These are phyloP conservation scores for Knipowitschia caucasica DNA, from an alignment of 2,797 vertebrate species.

Conservation along the genomic window DNA sequence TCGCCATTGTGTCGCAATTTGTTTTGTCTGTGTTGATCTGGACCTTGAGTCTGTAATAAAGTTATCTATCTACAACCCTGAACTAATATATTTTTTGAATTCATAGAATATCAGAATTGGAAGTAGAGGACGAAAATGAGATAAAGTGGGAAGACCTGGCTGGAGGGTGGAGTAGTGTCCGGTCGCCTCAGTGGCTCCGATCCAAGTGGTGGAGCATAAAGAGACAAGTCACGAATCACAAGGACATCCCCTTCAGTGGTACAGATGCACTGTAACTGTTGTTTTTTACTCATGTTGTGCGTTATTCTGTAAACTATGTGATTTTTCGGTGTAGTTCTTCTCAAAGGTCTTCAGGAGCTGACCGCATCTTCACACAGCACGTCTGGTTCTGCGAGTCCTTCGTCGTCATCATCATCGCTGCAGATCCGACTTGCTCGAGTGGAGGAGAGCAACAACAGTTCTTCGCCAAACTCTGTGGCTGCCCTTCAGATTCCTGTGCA, in stretches of 20 bases:
- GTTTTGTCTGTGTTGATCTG: no score
- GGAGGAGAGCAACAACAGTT: conserved; percentile 77
- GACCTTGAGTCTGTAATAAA: no score
- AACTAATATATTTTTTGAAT: no score
- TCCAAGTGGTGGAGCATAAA: conserved; percentile 99
- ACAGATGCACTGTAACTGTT: conserved; percentile 21
- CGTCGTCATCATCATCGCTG: conserved; percentile 65
- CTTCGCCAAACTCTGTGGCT: conserved; percentile 79
- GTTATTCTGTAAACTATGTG: background rate
- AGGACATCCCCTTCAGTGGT: conserved; percentile 93
- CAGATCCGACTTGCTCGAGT: conserved; percentile 88
- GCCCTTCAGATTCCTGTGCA: conserved; percentile 95
- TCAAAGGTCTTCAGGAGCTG: conserved; percentile 93
- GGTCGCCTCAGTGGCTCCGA: conserved; percentile 96
- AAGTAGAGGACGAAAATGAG: conserved; percentile 91
- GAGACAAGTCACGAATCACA: conserved; percentile 97
- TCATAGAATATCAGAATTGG: conserved; percentile 89
- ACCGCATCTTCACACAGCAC: conserved; percentile 81
- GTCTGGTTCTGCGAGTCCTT: conserved; percentile 56
- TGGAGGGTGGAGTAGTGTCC: conserved; percentile 96
- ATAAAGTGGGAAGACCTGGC: conserved; percentile 96
- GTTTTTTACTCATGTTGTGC: background rate
- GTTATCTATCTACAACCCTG: no score
- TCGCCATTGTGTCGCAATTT: no score
- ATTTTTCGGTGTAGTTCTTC: conserved; percentile 77